Evolutionary conservation across 2,113 vertebrate genomes (phyloP).

Genomic region (Epinephelus lanceolatus): DNA sequence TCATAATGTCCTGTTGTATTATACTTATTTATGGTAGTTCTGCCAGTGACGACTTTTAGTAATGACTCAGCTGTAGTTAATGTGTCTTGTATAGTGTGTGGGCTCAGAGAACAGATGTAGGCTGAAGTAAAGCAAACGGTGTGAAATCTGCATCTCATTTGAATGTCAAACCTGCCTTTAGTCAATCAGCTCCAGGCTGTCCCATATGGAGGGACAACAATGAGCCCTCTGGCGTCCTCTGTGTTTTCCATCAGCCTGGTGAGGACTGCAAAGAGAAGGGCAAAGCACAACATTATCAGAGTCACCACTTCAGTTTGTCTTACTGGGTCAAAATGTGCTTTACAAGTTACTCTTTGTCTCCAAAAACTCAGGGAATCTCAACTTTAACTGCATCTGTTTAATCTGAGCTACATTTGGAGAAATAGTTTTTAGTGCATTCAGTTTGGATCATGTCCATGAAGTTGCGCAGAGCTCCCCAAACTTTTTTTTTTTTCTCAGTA

Average conservation of each 20-base stretch:
- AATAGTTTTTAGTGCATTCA: not conserved
- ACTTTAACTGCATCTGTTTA: not conserved
- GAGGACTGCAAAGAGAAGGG: not conserved
- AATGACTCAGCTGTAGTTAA: fast-evolving
- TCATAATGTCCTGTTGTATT: not conserved
- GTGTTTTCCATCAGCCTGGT: slow-evolving; percentile 5
- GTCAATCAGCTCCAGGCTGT: slow-evolving; percentile 50
- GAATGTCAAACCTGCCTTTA: slow-evolving; percentile 57
- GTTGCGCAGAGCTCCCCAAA: slow-evolving; percentile 6
- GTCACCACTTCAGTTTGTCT: not conserved
- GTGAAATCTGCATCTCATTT: slow-evolving; percentile 77
- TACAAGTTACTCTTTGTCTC: not conserved
- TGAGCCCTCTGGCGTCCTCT: slow-evolving; percentile 25
- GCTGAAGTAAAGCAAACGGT: slow-evolving; percentile 11
- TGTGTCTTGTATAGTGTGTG: not conserved
- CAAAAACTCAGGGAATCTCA: no score
- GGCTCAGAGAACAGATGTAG: not conserved
- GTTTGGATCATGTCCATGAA: not conserved
- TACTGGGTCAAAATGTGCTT: not conserved
- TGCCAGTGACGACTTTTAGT: not conserved
- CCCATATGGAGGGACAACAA: slow-evolving; percentile 51
- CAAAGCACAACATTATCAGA: not conserved
- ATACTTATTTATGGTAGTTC: not conserved
- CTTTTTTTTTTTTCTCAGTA: not conserved
- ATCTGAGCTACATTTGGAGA: not conserved